phyloP scores from a whole-genome alignment of 2,888 invertebrate species.

The Xestia c-nigrum region DNA sequence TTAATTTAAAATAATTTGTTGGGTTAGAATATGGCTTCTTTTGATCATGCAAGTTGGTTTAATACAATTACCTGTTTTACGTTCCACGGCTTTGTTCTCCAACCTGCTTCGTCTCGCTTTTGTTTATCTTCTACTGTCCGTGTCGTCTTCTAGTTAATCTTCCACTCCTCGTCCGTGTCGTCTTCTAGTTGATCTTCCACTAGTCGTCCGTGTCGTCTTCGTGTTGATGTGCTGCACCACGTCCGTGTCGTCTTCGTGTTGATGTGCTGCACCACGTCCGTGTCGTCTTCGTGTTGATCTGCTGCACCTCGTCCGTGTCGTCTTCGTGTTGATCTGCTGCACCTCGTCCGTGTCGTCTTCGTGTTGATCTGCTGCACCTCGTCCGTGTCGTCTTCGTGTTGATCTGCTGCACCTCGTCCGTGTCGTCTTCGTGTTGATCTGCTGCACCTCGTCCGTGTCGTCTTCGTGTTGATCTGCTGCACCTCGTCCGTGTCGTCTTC shows the following conservation, averaged over 20 bases:
- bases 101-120: constrained; percentile 25
- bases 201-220: constrained; percentile 38
- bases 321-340: constrained; percentile 6
- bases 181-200: constrained; percentile 34
- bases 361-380: constrained; percentile 3
- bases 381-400: constrained; percentile 5
- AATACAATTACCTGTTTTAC: constrained; percentile 22
- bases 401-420: constrained; percentile 15
- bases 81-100: neutral
- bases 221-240: constrained; percentile 15
- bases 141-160: constrained; percentile 38
- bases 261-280: constrained; percentile 22
- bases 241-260: constrained; percentile 45
- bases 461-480: no score
- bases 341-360: constrained; percentile 24
- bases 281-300: neutral
- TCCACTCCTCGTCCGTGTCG: constrained; percentile 32
- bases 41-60: neutral
- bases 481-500: constrained; percentile 4
- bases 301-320: neutral
- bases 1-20: neutral
- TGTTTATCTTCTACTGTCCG: constrained; percentile 30
- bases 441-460: constrained; percentile 31
- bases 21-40: neutral
- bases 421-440: constrained; percentile 6